Base-by-base conservation (phyloP, 1,140 invertebrate genomes). In the Ostrea edulis region DNA sequence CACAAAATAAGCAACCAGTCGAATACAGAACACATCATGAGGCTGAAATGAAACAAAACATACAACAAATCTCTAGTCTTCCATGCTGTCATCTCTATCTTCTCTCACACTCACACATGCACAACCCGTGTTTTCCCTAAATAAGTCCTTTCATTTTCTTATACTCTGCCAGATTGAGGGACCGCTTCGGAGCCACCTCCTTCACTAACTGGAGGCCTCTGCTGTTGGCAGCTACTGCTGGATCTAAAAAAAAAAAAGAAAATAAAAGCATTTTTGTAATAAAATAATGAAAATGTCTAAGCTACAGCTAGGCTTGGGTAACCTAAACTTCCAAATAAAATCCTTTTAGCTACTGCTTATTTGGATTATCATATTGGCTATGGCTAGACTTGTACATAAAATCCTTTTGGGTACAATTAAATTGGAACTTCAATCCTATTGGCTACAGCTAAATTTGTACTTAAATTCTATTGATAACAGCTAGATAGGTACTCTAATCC, bases 71-170 rank as follows among this genome's bases (percentile, higher is more conserved):
- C 65, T 68, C 8, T 68, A 25, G 22, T 29, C 68, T 77, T 25
- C 7, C 68, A 77, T 17, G 12, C 68, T 29, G 14, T 25, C 68
- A 29, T 8, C 4, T 17, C 68, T 35, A 77, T 54, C 62, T n/a
- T 82, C 54, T 85, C 65, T 52, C 86, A 84, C n/a, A 65, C 55
- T 81, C 53, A 71, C 82, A 29, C 68, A 0, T n/a, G 86, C 85
- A 86, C 85, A 84, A 83, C 53, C 86, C 25, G 54, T 87, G 58
- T 53, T n/a, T 51, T 71, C 82, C 62, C 82, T 93, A 94, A 85
- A 99, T 99, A 82, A 99, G 96, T 85, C 98, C 98, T 90, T 98
- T 96, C 94, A 98, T 97, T 95, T 99, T 99, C 96, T 99, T 99
- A 95, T 99, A 99, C 94, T 99, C 98, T 95, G 99, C 98, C 84